A percentile compares a stretch with the other conserved stretches of the same genome.
phyloP scores from a whole-genome alignment of 1,140 invertebrate species.

The Neodiprion fabricii region DNA sequence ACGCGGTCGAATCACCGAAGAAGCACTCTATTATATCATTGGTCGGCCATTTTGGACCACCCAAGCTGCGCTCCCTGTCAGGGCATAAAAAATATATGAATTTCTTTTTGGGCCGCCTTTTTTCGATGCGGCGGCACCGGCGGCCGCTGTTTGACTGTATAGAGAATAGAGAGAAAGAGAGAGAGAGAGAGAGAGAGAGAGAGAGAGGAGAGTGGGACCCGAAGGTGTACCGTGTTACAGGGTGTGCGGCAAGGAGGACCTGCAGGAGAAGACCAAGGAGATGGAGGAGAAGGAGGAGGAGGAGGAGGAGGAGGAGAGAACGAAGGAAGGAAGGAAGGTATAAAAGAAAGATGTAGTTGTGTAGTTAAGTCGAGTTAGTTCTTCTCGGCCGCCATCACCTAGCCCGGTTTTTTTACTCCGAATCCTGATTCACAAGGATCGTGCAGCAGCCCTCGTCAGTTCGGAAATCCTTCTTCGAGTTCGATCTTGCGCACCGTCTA shows the following conservation, averaged over 20 bases:
- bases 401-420: slow-evolving; percentile 28
- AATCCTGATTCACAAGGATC: too few species aligned
- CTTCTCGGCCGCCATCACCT: slow-evolving; percentile 39
- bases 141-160: slow-evolving; percentile 29
- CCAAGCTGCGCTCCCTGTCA: slow-evolving; percentile 55
- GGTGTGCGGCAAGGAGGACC: slow-evolving; percentile 22
- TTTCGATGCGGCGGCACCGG: slow-evolving; percentile 56
- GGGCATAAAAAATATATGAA: slow-evolving; percentile 63
- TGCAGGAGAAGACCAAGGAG: not conserved
- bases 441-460: too few species aligned
- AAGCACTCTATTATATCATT: slow-evolving; percentile 61
- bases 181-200: slow-evolving; percentile 16
- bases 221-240: not conserved
- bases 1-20: not conserved
- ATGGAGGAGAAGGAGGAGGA: slow-evolving; percentile 3
- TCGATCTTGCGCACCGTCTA: too few species aligned
- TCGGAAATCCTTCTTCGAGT: too few species aligned
- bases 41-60: slow-evolving; percentile 63
- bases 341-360: slow-evolving; percentile 57
- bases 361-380: slow-evolving; percentile 54
- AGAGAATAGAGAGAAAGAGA: slow-evolving; percentile 7
- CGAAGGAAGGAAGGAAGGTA: slow-evolving; percentile 27
- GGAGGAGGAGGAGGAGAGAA: slow-evolving; percentile 11
- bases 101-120: slow-evolving; percentile 64
- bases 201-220: not conserved